These are phyloP conservation scores for Petrolisthes manimaculis DNA, from an alignment of 2,888 invertebrate genomes.

Conservation along the genomic window DNA sequence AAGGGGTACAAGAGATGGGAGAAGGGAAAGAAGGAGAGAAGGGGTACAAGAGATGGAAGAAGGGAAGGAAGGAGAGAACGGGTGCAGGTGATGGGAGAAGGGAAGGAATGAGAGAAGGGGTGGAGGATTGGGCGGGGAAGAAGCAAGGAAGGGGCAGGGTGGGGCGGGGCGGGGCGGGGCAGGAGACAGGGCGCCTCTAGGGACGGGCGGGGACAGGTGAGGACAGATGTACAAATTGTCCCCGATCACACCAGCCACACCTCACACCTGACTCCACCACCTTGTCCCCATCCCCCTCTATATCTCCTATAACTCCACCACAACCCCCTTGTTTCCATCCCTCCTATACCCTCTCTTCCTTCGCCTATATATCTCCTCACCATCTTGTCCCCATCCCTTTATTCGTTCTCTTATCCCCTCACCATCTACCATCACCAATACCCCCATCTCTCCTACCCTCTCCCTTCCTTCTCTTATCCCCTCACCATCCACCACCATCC, in stretches of 20 bases:
- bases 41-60: background rate
- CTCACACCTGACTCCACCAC: slow-evolving; percentile 9
- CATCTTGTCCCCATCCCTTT: background rate
- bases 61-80: background rate
- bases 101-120: background rate
- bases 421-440: background rate
- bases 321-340: background rate
- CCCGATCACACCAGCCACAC: slow-evolving; percentile 3
- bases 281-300: background rate
- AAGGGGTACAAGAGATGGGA: background rate
- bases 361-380: background rate
- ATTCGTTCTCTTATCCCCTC: background rate
- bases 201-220: background rate
- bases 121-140: background rate
- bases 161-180: background rate
- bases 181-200: background rate
- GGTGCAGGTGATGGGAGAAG: background rate
- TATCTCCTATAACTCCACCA: background rate
- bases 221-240: slow-evolving; percentile 14
- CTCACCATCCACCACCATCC: slow-evolving; percentile 1
- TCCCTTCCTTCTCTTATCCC: background rate
- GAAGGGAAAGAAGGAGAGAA: background rate
- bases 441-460: background rate
- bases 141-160: background rate
- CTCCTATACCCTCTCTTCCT: background rate